Evolutionary conservation across 1,140 invertebrate genomes (phyloP).

Genomic region (Papilio helenus): DNA sequence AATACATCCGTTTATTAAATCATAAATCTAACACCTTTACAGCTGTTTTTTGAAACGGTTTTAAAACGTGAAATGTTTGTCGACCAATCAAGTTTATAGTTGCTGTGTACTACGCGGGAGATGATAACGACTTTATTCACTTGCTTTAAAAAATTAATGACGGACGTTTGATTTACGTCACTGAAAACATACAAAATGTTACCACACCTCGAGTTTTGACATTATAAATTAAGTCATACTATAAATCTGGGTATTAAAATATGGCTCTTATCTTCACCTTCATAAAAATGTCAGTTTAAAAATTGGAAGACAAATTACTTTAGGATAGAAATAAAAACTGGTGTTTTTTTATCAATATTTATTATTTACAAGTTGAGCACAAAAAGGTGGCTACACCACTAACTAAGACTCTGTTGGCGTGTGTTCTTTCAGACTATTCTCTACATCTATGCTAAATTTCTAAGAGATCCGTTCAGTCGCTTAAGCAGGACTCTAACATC

Average conservation of each 20-base stretch:
- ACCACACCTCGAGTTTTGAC: neutral
- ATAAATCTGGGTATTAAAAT: neutral
- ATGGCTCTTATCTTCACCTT: neutral
- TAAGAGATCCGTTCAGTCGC: too few relatives aligned
- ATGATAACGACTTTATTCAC: neutral
- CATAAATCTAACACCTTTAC: neutral
- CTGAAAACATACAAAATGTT: neutral
- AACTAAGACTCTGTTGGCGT: neutral
- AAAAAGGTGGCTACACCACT: neutral
- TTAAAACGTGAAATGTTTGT: neutral
- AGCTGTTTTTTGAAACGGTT: neutral
- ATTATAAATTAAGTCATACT: neutral
- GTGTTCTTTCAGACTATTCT: too few relatives aligned
- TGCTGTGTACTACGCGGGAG: neutral
- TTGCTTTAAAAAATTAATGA: neutral
- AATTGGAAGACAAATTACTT: neutral
- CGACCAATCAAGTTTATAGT: constrained; percentile 1
- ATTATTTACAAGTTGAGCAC: too few relatives aligned
- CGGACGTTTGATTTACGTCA: neutral
- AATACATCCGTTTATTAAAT: neutral
- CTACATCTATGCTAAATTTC: too few relatives aligned
- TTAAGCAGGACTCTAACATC: too few relatives aligned
- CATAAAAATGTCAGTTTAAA: neutral
- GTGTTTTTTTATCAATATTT: neutral
- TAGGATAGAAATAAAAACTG: neutral